Evolutionary conservation across 1,140 invertebrate species (phyloP).

Genomic region (Plutomurus gul): DNA sequence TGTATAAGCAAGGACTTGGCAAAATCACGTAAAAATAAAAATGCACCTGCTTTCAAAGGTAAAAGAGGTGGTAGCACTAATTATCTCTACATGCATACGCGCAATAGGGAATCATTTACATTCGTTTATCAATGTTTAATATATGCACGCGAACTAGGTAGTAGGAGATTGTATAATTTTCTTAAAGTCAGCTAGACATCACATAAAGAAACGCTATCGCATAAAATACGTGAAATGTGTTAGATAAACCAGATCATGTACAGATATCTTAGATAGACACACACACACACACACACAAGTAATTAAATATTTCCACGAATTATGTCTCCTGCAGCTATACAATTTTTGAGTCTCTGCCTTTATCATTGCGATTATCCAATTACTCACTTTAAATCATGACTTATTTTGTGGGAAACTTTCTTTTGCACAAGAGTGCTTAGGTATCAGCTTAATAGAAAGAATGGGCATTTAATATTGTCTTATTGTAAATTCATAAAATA

Average conservation of each 20-base stretch:
- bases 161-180: neutral
- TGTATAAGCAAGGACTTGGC: too few relatives aligned
- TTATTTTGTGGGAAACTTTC: neutral
- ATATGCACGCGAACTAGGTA: too few relatives aligned
- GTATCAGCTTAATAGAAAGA: neutral
- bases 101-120: too few relatives aligned
- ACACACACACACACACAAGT: too few relatives aligned
- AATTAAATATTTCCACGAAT: neutral
- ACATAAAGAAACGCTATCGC: neutral
- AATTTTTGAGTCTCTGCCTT: neutral
- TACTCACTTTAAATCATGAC: neutral
- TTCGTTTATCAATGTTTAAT: too few relatives aligned
- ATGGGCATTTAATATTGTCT: too few relatives aligned
- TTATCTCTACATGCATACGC: too few relatives aligned
- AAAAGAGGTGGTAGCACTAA: too few relatives aligned
- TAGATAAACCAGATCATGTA: slow-evolving; percentile 16
- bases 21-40: too few relatives aligned
- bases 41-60: too few relatives aligned
- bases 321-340: neutral
- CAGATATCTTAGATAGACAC: neutral
- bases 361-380: neutral
- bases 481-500: too few relatives aligned
- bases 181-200: too few relatives aligned
- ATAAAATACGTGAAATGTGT: neutral
- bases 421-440: neutral